Evolutionary conservation across 2,888 invertebrate species (phyloP), one percentile per base, ranked within the genome.

Genomic region (Himalopsyche tibetana): DNA sequence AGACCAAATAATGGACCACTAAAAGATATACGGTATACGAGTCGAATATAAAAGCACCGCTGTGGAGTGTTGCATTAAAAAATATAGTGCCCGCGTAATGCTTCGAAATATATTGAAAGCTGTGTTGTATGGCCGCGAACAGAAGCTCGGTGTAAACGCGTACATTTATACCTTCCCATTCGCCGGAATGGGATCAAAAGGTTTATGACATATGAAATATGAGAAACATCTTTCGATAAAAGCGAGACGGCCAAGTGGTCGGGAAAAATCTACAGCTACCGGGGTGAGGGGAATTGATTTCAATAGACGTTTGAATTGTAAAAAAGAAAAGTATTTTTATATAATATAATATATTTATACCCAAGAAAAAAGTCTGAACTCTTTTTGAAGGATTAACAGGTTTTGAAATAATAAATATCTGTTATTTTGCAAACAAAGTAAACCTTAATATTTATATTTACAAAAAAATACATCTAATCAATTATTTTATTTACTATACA

Each of bases 131-230:
- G 84, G 86, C 42, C 38, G 42, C 51, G 69, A 84, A 74, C 79
- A 69, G 45, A 42, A 81, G 55, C 82, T 55, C 55, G 55, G 45
- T 81, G 45, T 81, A 81, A 81, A 81, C 81, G 55, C 81, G 55
- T 81, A 51, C 81, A 81, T 81, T 40, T 55, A 81, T 81, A 51
- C 55, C 55, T 81, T 80, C 38, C 83, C 85, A 80, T 83, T 84
- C 86, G 69, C 80, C 51, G 69, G 83, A 82, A 85, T 85, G 80
- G 69, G 86, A 86, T 87, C 84, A 86, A 86, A 87, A 86, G 87
- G 85, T 87, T 88, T 88, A 88, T 82, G 88, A 87, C 88, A 80
- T 84, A 85, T 88, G 88, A 87, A 88, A 88, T 88, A 88, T 88
- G 88, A 88, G 88, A 87, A 84, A 86, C 87, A 87, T 85, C 74